Evolutionary conservation across 2,797 vertebrate species (phyloP), one percentile per base, ranked within the genome.

Genomic region (Alfaro cultratus): DNA sequence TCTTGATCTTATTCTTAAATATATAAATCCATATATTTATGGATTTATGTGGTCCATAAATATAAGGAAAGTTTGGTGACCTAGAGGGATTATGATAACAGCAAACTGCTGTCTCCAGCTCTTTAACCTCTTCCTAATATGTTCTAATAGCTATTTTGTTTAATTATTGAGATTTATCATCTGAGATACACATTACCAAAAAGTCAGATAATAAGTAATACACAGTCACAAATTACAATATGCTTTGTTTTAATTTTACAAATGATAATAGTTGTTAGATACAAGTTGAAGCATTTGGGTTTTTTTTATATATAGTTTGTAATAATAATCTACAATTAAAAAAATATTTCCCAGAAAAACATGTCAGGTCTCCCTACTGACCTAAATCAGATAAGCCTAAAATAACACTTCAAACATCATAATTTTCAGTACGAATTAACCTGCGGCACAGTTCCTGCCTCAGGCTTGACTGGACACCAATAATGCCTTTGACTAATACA

Each of bases 401-500:
- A 77, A 34, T 46, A 46, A 34, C 34, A 78, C 39, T 43, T 71
- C n/a, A 57, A 15, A 57, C 2, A 31, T 72, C n/a, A 12, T 31
- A 0, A 11, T 31, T 51, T 77, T 41, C 34, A 51, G 12, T 2
- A n/a, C 8, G 11, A 21, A 41, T 41, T 60, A 46, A 73, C 41
- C 7, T 60, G 73, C 5, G 57, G 7, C 15, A 47, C 72, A 16
- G 55, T 76, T 80, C 8, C 41, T 34, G 68, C 46, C 31, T 15
- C 55, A 67, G 29, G 72, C 67, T 72, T 73, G 34, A 73, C 47
- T 74, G 53, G 46, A 72, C 15, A 13, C 39, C 34, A 13, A 12
- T 70, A 70, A 70, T 15, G 23, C 34, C 26, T 45, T 76, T 36
- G 80, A 46, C 46, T 79, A 88, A 86, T 87, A 84, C 34, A 79